phyloP scores from a whole-genome alignment of 2,888 invertebrate species.

The Chamaedrilus cognettii region DNA sequence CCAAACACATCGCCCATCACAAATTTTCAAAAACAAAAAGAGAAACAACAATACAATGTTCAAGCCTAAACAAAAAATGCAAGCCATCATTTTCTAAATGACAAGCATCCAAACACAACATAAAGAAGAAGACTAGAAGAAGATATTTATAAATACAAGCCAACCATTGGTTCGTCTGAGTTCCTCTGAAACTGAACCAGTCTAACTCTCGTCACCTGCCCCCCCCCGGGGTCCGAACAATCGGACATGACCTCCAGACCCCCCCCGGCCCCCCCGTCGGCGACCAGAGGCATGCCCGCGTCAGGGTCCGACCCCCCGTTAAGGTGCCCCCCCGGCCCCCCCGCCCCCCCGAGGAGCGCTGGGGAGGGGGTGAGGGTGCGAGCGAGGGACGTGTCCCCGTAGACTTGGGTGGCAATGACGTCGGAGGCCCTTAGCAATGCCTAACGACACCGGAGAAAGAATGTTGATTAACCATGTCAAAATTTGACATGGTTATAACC shows the following conservation, averaged over 20 bases:
- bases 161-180: slow-evolving; percentile 99
- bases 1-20: too few relatives aligned
- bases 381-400: slow-evolving; percentile 92
- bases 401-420: slow-evolving; percentile 98
- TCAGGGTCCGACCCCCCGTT: slow-evolving; percentile 62
- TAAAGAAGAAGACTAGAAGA: neutral
- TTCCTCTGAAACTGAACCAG: slow-evolving; percentile 99
- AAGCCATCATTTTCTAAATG: neutral
- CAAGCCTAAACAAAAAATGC: neutral
- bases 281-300: slow-evolving; percentile 67
- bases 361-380: slow-evolving; percentile 86
- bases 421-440: slow-evolving; percentile 98
- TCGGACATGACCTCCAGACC: too few relatives aligned
- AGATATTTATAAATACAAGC: too few relatives aligned
- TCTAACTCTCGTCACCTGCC: slow-evolving; percentile 95
- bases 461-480: too few relatives aligned
- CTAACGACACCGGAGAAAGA: too few relatives aligned
- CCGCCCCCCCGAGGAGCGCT: slow-evolving; percentile 78
- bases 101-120: neutral
- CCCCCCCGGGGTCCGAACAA: too few relatives aligned
- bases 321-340: slow-evolving; percentile 69
- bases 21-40: too few relatives aligned
- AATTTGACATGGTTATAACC: too few relatives aligned
- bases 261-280: too few relatives aligned
- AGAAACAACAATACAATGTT: too few relatives aligned